Percentiles rank a stretch among this genome's conserved stretches.
Evolutionary conservation across 2,888 invertebrate genomes (phyloP).

Genomic region (Cheilosia vernalis): DNA sequence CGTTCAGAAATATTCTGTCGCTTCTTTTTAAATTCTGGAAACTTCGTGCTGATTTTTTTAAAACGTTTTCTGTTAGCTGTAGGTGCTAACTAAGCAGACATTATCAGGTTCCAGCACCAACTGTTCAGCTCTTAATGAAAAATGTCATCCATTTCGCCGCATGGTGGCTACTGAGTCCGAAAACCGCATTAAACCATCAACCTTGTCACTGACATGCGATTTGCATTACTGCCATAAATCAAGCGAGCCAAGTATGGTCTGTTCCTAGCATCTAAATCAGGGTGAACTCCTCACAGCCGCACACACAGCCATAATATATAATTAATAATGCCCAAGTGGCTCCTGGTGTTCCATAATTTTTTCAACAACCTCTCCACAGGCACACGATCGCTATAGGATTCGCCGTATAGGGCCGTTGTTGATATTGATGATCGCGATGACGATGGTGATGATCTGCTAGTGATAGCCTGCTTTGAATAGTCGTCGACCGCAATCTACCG

Average conservation of each 20-base stretch:
- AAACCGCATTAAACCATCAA: constrained; percentile 39
- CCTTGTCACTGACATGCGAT: constrained; percentile 36
- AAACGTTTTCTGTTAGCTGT: too few relatives aligned
- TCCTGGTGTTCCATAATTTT: constrained; percentile 62
- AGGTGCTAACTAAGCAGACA: too few relatives aligned
- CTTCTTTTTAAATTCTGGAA: too few relatives aligned
- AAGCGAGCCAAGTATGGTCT: not conserved
- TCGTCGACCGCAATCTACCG: constrained; percentile 32
- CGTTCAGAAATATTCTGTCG: too few relatives aligned
- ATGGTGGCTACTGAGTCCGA: not conserved
- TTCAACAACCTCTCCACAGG: constrained; percentile 47
- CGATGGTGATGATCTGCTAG: constrained; percentile 51
- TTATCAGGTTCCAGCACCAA: too few relatives aligned
- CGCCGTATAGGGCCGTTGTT: constrained; percentile 13
- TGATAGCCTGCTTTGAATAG: constrained; percentile 55
- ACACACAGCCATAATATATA: constrained; percentile 3
- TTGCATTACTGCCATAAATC: constrained; percentile 40
- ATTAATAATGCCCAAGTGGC: constrained; percentile 60
- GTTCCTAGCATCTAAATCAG: constrained; percentile 18
- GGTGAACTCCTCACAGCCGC: constrained; percentile 2
- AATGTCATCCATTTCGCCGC: too few relatives aligned
- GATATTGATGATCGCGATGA: constrained; percentile 64
- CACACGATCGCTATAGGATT: not conserved
- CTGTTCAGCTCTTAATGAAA: too few relatives aligned
- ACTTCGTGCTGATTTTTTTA: too few relatives aligned